Evolutionary conservation across 2,113 vertebrate genomes (phyloP).

Genomic region (Pomatostomus ruficeps): DNA sequence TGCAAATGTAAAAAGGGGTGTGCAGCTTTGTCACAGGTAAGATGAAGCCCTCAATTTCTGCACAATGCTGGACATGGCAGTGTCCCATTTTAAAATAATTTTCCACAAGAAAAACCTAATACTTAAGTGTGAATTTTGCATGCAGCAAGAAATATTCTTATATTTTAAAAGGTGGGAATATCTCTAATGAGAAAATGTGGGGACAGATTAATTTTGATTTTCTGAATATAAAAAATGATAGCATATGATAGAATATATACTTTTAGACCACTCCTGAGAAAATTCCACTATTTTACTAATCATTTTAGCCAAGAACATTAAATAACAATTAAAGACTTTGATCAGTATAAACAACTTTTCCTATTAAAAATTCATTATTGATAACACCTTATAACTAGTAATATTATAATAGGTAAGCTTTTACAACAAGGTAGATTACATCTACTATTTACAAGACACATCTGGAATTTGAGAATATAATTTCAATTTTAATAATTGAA

Average conservation of each 20-base stretch:
- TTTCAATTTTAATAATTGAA: not conserved
- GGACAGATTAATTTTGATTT: not conserved
- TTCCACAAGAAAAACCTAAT: not conserved
- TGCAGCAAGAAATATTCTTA: not conserved
- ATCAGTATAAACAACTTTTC: not conserved
- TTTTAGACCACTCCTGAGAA: not conserved
- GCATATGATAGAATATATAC: not conserved
- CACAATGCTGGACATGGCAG: rapidly evolving
- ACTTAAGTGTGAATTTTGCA: not conserved
- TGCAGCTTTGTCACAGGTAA: not conserved
- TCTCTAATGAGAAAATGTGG: not conserved
- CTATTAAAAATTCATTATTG: not conserved
- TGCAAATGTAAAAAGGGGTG: not conserved
- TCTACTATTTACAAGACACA: not conserved
- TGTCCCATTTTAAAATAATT: not conserved
- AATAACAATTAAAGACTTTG: not conserved
- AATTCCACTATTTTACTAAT: not conserved
- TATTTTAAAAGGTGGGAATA: not conserved
- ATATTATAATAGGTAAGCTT: not conserved
- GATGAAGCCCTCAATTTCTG: not conserved
- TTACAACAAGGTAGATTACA: not conserved
- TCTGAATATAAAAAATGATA: not conserved
- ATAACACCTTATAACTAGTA: not conserved
- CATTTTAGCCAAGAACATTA: not conserved
- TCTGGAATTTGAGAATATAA: not conserved